Evolutionary conservation across 2,888 invertebrate species (phyloP).

Genomic region (Augiades crinisus): DNA sequence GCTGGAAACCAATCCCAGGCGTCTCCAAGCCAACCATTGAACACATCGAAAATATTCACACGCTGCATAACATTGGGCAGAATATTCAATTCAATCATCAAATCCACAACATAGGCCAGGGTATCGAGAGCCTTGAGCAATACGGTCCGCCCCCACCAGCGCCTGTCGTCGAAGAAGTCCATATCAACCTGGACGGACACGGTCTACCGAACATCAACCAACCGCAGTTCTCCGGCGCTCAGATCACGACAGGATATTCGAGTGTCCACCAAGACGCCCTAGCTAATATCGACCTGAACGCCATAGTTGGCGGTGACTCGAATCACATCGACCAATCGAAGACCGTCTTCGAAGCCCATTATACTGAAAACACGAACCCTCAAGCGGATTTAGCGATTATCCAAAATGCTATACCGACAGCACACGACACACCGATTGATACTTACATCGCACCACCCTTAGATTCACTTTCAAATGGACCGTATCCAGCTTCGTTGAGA

Average conservation of each 20-base stretch:
- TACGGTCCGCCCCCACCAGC: constrained; percentile 60
- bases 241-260: constrained; percentile 65
- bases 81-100: constrained; percentile 31
- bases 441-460: constrained; percentile 66
- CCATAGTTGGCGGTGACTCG: constrained; percentile 68
- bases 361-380: constrained; percentile 59
- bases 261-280: constrained; percentile 72
- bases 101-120: constrained; percentile 31
- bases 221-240: constrained; percentile 49
- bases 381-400: constrained; percentile 45
- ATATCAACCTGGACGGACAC: constrained; percentile 53
- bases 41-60: constrained; percentile 38
- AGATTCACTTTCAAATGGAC: constrained; percentile 67
- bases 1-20: constrained; percentile 93
- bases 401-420: constrained; percentile 39
- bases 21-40: constrained; percentile 65
- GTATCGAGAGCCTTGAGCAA: constrained; percentile 46
- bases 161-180: constrained; percentile 47
- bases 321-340: constrained; percentile 75
- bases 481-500: constrained; percentile 56
- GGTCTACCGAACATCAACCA: constrained; percentile 42
- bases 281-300: constrained; percentile 63
- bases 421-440: constrained; percentile 49
- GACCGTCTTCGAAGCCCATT: constrained; percentile 75
- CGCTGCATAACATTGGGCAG: constrained; percentile 32